Conservation (phyloP, 1,140 invertebrate genomes). For the Drosophila ambigua region DNA sequence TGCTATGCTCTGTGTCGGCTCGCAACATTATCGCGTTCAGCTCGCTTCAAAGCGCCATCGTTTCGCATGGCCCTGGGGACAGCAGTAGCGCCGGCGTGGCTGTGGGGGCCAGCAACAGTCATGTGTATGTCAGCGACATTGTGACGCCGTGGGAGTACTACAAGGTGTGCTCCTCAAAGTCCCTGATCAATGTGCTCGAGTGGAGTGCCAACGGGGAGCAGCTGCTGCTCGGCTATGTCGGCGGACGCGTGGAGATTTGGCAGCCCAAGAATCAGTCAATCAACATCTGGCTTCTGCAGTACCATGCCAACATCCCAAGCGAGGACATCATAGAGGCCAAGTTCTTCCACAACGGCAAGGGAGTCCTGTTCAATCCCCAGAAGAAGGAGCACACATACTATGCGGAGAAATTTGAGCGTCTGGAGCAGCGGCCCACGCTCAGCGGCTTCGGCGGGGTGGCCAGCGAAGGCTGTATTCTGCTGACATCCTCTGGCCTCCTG, state of each 20-base stretch:
- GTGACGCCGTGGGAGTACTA: conserved; percentile 93
- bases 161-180: conserved; percentile 84
- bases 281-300: conserved; percentile 90
- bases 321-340: conserved; percentile 92
- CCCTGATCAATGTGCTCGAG: conserved; percentile 90
- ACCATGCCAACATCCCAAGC: conserved; percentile 86
- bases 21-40: conserved; percentile 92
- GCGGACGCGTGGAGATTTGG: conserved; percentile 91
- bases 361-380: conserved; percentile 87
- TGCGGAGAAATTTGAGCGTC: conserved; percentile 92
- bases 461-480: conserved; percentile 91
- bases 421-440: conserved; percentile 91
- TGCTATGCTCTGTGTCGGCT: conserved; percentile 88
- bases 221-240: conserved; percentile 90
- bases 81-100: conserved; percentile 24
- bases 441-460: conserved; percentile 93
- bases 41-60: conserved; percentile 86
- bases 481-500: conserved; percentile 93
- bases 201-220: conserved; percentile 93
- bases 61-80: conserved; percentile 10
- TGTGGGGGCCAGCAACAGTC: conserved; percentile 86
- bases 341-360: conserved; percentile 94
- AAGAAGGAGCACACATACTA: conserved; percentile 91
- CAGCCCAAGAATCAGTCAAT: conserved; percentile 90
- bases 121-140: conserved; percentile 92